These are phyloP conservation scores for Trididemnum miniatum DNA, from an alignment of 23 tunicate species.

Conservation along the genomic window DNA sequence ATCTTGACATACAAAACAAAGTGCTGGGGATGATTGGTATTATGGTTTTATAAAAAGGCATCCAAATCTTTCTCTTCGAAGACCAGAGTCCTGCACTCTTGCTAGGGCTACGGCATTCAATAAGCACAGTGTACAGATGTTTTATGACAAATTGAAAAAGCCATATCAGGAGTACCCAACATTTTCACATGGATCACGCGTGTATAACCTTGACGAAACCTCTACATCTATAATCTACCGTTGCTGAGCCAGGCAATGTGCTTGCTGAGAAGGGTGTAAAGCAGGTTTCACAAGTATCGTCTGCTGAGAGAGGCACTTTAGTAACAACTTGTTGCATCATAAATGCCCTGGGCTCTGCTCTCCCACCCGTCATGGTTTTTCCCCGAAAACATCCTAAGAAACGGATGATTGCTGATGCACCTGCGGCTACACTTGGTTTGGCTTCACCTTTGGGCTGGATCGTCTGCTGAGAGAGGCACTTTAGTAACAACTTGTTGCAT, in stretches of 20 bases:
- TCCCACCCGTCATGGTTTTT: conserved; percentile 29
- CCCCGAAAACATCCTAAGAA: conserved; percentile 19
- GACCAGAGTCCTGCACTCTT: conserved; percentile 28
- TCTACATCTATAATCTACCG: conserved; percentile 9
- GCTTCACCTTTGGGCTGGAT: conserved; percentile 14
- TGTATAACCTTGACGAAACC: conserved; percentile 42
- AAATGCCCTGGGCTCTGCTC: conserved; percentile 27
- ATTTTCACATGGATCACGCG: background rate
- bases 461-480: too few species aligned
- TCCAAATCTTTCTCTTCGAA: background rate
- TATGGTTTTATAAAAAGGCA: conserved; percentile 26
- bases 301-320: conserved; percentile 21
- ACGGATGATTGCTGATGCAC: conserved; percentile 17
- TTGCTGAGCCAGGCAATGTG: conserved; percentile 10
- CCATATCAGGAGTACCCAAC: background rate
- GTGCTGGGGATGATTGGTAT: conserved; percentile 39
- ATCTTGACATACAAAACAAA: background rate
- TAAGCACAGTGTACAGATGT: conserved; percentile 4
- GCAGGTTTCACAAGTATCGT: conserved; percentile 30
- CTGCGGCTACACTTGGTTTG: conserved; percentile 12
- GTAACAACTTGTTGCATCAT: conserved; percentile 38
- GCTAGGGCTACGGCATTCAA: conserved; percentile 32
- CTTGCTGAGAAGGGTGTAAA: conserved; percentile 20
- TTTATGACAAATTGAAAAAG: conserved; percentile 22
- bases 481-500: too few species aligned